These are phyloP conservation scores for Thalpophila matura DNA, from an alignment of 2,888 invertebrate species.

Conservation along the genomic window DNA sequence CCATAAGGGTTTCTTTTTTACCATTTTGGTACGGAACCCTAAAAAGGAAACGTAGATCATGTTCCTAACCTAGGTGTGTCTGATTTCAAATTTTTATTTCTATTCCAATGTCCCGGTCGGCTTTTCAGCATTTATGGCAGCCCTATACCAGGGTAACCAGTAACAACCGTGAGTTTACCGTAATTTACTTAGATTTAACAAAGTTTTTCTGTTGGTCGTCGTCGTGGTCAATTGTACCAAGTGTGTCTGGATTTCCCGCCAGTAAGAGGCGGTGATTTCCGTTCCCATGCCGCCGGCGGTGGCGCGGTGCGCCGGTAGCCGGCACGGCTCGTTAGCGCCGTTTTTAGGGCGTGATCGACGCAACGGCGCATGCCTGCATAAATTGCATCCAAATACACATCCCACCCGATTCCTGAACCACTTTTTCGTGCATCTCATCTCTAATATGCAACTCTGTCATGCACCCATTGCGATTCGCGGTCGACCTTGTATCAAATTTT, in stretches of 20 bases:
- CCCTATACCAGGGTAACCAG: constrained; percentile 22
- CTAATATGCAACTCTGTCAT: constrained; percentile 59
- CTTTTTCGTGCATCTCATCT: constrained; percentile 65
- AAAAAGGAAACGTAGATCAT: too few relatives aligned
- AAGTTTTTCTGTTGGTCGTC: constrained; percentile 41
- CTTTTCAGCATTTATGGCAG: too few relatives aligned
- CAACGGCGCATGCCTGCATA: constrained; percentile 87
- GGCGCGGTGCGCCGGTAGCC: constrained; percentile 63
- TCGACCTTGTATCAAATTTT: constrained; percentile 81
- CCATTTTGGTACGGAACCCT: too few relatives aligned
- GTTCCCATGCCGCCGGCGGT: constrained; percentile 79
- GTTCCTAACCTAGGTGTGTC: too few relatives aligned
- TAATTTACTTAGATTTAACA: constrained; percentile 39
- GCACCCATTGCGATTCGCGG: constrained; percentile 61
- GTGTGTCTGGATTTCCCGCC: constrained; percentile 71
- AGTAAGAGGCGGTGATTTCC: constrained; percentile 77
- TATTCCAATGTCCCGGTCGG: too few relatives aligned
- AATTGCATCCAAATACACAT: constrained; percentile 81
- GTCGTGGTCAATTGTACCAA: constrained; percentile 69
- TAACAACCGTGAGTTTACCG: constrained; percentile 11
- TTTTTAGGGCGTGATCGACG: constrained; percentile 88
- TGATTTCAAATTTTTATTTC: too few relatives aligned
- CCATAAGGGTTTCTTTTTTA: too few relatives aligned
- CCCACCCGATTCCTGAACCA: constrained; percentile 71
- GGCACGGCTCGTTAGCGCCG: constrained; percentile 82